Evolutionary conservation across 30 jellyfish, hydroid and myxozoan genomes (phyloP), one percentile per base, ranked within the genome.

Genomic region (Phacellophora camtschatica): DNA sequence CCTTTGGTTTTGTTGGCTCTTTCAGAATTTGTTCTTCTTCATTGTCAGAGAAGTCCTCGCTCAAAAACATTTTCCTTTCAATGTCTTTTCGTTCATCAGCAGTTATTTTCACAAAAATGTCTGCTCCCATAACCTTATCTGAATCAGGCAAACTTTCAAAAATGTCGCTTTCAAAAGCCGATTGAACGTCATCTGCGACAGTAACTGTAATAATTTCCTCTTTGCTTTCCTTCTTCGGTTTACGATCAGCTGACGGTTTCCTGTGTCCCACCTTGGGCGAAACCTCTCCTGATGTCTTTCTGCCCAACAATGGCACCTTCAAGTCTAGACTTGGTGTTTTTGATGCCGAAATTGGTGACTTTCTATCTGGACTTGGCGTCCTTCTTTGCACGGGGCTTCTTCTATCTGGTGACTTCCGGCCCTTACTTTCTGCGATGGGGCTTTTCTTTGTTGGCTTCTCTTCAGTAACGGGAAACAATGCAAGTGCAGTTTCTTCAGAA

Each of bases 101-200:
- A 0, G 97, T 71, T 64, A 89, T 78, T 36, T 51, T 53, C 51
- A 59, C 58, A 20, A 31, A 16, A 10, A n/a, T 19, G 16, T 54
- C 54, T 11, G 51, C 20, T 15, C 69, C 77, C 49, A 68, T 66
- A 1, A 66, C 50, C 23, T 34, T 37, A 27, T 66, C 81, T 53
- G 75, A 27, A 59, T 54, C 84, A 15, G 95, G 95, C 30, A 68
- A 25, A 36, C 70, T 43, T 33, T 81, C 90, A 7, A 88, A 67
- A 4, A 56, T 29, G 23, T 62, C 87, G 13, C n/a, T 70, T 24
- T 41, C 95, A 30, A 84, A 83, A 32, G 81, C 36, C 10, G 91
- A 61, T 63, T 65, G 84, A 16, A 84, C 74, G 1, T 33, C 88
- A 0, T 56, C 92, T 13, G 62, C 83, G 36, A 77, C 37, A 34